Evolutionary conservation across 1,140 invertebrate species (phyloP), one percentile per base, ranked within the genome.

Genomic region (Macrobrachium nipponense): DNA sequence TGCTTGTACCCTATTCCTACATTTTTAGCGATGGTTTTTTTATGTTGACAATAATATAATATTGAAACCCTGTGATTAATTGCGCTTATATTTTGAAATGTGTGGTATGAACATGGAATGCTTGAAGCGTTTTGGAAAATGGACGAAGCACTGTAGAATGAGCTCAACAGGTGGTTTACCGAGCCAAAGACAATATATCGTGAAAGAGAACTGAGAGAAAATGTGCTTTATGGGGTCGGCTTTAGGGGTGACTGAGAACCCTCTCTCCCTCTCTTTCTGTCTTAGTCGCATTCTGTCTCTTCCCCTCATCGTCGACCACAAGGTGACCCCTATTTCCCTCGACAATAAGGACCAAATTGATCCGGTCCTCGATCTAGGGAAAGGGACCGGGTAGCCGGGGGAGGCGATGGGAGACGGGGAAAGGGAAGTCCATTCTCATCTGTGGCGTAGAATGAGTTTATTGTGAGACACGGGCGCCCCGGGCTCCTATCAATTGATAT

Each of bases 371-470:
- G 51, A 51, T 51, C 51, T 51, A 51, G 51, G 51, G 51, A 12
- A 51, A 51, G 8, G 51, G 51, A 51, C 12, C 3, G 51, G 51
- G 51, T 51, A 51, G 51, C 51, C 5, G 12, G 51, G 51, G 51
- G 51, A 51, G 51, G 51, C 0, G 51, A 7, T 8, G 20, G 20
- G 20, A 17, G 66, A 12, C 15, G 51, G 36, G 51, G 70, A 76
- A 27, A 17, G 66, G 23, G 62, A n/a, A 75, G 82, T 85, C 76
- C 77, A 78, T 85, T 85, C 82, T 79, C 82, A 85, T 85, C 82
- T 85, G 76, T 60, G 66, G 64, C 64, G 64, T 78, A 85, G 82
- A 85, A 85, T 85, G 75, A 79, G 82, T 78, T 85, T 85, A 85
- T 85, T 85, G 82, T 85, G 70, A 85, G 82, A 76, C 75, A 78